phyloP scores from a whole-genome alignment of 2,888 invertebrate genomes.

The Aporophyla lueneburgensis region DNA sequence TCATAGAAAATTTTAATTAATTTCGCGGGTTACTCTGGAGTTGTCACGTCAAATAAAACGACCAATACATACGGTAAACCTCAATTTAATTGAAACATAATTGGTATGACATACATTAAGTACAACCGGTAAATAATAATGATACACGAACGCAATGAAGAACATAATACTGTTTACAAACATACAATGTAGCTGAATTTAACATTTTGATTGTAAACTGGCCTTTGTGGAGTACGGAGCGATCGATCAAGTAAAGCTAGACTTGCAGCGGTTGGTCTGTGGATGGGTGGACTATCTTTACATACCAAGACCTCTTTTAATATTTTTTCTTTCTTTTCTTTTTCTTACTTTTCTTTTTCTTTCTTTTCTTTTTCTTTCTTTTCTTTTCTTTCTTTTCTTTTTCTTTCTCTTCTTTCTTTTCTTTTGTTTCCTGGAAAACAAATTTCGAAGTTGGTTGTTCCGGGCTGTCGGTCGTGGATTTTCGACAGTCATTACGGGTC shows the following conservation, averaged over 20 bases:
- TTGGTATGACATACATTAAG: slow-evolving; percentile 63
- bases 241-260: background rate
- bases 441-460: no score
- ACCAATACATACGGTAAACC: slow-evolving; percentile 66
- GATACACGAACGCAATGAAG: slow-evolving; percentile 53
- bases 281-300: background rate
- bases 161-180: slow-evolving; percentile 70
- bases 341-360: no score
- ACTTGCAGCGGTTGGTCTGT: background rate
- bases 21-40: no score
- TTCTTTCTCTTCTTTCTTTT: no score
- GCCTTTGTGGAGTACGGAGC: background rate
- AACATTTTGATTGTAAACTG: slow-evolving; percentile 11
- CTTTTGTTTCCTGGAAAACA: no score
- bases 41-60: slow-evolving; percentile 38
- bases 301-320: background rate
- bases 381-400: no score
- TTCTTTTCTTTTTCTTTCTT: no score
- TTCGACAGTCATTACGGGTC: background rate
- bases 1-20: no score
- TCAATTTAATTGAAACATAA: slow-evolving; percentile 70
- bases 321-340: no score
- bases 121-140: slow-evolving; percentile 59
- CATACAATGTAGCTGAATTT: slow-evolving; percentile 46
- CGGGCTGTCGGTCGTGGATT: background rate